Evolutionary conservation across 2,888 invertebrate genomes (phyloP).

Genomic region (Cheilosia vulpina): DNA sequence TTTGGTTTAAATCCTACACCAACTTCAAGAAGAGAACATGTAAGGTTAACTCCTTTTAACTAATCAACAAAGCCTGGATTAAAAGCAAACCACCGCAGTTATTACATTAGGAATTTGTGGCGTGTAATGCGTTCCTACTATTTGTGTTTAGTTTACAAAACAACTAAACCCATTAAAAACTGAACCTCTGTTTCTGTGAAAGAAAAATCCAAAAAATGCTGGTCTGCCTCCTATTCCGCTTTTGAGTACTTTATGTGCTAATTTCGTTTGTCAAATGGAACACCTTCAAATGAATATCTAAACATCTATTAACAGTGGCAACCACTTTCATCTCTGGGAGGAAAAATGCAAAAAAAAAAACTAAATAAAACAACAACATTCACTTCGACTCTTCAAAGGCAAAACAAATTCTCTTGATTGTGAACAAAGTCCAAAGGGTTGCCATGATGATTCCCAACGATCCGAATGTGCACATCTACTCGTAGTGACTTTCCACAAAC

Average conservation of each 20-base stretch:
- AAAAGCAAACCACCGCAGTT: too few species aligned
- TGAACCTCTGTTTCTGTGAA: too few species aligned
- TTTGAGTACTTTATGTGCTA: background rate
- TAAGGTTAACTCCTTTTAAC: too few species aligned
- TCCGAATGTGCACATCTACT: conserved; percentile 29
- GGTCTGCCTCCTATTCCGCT: background rate
- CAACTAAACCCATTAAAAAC: too few species aligned
- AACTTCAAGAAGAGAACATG: too few species aligned
- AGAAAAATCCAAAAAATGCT: background rate
- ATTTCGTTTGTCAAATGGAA: background rate
- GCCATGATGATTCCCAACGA: conserved; percentile 57
- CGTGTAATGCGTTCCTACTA: too few species aligned
- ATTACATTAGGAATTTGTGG: too few species aligned
- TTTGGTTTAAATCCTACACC: too few species aligned
- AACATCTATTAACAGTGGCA: conserved; percentile 4
- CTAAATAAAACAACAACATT: conserved; percentile 34
- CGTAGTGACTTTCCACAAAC: conserved; percentile 50
- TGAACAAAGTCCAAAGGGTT: conserved; percentile 53
- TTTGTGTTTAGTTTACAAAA: too few species aligned
- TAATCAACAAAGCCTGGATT: too few species aligned
- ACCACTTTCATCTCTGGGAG: conserved; percentile 37
- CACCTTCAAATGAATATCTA: background rate
- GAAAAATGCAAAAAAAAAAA: conserved; percentile 9
- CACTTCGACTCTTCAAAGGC: conserved; percentile 56
- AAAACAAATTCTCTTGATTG: conserved; percentile 58